Evolutionary conservation across 2,113 vertebrate species (phyloP), one percentile per base, ranked within the genome.

Genomic region (Collichthys lucidus): DNA sequence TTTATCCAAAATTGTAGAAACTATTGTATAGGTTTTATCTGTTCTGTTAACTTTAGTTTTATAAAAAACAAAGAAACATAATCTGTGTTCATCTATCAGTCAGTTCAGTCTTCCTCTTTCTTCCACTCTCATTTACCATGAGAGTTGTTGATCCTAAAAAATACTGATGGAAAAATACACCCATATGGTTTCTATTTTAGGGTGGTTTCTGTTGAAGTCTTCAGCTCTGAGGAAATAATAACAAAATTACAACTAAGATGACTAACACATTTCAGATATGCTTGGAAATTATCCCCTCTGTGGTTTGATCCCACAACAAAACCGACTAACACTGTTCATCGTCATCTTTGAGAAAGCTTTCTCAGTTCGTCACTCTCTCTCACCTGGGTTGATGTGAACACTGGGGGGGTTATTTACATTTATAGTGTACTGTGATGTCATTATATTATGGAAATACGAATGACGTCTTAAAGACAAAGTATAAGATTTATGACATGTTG

Each of bases 141-240:
- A 70, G 57, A 52, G 29, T 22, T 80, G 50, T 65, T 79, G 60
- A 79, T 84, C 20, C 26, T 66, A 65, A 68, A 63, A 52, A 74
- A 73, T 42, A 31, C 22, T 66, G 31, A 81, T 64, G 71, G 71
- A 76, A 82, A 69, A 82, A 53, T 60, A 2, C 8, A 0, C 9
- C 81, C 74, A 85, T 67, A 31, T 89, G 83, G 84, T 89, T 89
- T 85, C 44, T 53, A 60, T 92, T 85, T 73, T 29, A 68, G 60
- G 46, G 56, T 50, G 83, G 76, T 82, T 90, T 83, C 59, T 73
- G 73, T 65, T 71, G 62, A 8, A 83, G 64, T 71, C n/a, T 65
- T 82, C 29, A 56, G 22, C 61, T 75, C 49, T 62, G 75, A 83
- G 80, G 82, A 89, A 80, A 87, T 69, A 77, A 86, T 53, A 87